phyloP scores from a whole-genome alignment of 2,113 vertebrate species.

The Platysternon megacephalum region DNA sequence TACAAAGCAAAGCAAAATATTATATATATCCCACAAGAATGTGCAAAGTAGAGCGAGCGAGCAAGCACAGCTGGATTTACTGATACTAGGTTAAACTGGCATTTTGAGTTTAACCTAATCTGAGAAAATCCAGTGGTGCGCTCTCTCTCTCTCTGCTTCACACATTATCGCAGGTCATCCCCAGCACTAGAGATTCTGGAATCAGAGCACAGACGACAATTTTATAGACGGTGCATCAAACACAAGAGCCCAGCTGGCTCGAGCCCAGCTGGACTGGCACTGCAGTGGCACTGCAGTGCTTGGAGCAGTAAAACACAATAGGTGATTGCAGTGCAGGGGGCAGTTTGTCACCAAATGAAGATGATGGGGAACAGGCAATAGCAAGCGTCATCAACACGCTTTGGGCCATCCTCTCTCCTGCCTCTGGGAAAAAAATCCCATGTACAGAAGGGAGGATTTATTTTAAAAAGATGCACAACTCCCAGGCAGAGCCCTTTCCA shows the following conservation, averaged over 20 bases:
- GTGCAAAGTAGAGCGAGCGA: not conserved
- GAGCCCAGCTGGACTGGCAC: not conserved
- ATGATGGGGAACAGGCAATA: not conserved
- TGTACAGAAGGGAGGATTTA: not conserved
- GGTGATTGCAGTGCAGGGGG: not conserved
- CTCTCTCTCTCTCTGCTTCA: not conserved
- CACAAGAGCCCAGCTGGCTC: not conserved
- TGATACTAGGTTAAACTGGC: not conserved
- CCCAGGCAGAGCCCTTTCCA: not conserved
- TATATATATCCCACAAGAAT: not conserved
- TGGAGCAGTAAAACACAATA: not conserved
- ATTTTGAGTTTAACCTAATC: not conserved
- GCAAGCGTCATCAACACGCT: not conserved
- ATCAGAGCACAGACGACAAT: not conserved
- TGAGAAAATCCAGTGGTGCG: not conserved
- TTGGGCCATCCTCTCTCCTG: not conserved
- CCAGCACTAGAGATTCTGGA: not conserved
- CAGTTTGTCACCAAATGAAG: not conserved
- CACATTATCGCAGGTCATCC: rapidly evolving
- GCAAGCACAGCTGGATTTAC: not conserved
- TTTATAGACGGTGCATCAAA: not conserved
- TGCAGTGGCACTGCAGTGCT: no score
- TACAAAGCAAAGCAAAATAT: not conserved
- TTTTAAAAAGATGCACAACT: not conserved
- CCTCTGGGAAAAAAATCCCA: not conserved